Percentiles rank a stretch among this genome's conserved stretches.
phyloP scores from a whole-genome alignment of 2,113 vertebrate genomes.

The Anser brachyrhynchus region DNA sequence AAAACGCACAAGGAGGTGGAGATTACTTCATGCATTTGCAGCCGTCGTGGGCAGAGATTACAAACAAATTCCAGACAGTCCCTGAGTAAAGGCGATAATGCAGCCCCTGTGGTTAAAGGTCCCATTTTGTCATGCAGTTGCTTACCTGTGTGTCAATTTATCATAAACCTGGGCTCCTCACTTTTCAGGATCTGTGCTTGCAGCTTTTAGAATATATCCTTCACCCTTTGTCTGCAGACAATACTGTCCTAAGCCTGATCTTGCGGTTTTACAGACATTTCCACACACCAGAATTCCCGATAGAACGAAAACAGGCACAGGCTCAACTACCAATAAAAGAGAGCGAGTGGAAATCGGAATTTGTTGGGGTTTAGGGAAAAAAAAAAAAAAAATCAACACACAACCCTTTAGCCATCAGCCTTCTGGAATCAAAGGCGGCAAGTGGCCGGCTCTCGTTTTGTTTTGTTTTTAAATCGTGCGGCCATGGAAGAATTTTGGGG shows the following conservation, averaged over 20 bases:
- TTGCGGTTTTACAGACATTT: constrained; percentile 96
- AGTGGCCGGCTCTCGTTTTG: constrained; percentile 65
- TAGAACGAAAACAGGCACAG: constrained; percentile 92
- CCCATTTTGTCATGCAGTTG: constrained; percentile 92
- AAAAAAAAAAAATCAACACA: constrained; percentile 49
- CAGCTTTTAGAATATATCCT: constrained; percentile 91
- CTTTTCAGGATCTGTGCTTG: constrained; percentile 86
- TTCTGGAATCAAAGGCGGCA: constrained; percentile 50
- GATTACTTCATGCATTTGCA: constrained; percentile 75
- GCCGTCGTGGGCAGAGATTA: constrained; percentile 83
- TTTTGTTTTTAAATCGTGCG: constrained; percentile 81
- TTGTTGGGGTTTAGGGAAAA: constrained; percentile 72
- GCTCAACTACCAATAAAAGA: constrained; percentile 97
- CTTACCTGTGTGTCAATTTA: constrained; percentile 99
- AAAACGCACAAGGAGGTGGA: constrained; percentile 59
- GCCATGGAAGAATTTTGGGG: constrained; percentile 82
- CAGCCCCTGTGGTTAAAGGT: constrained; percentile 89
- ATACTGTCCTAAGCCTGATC: constrained; percentile 98
- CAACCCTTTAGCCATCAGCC: constrained; percentile 81
- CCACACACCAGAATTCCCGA: constrained; percentile 98
- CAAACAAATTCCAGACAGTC: constrained; percentile 88
- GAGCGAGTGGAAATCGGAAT: constrained; percentile 83
- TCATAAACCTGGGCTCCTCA: constrained; percentile 90
- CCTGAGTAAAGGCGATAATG: constrained; percentile 79
- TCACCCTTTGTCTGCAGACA: constrained; percentile 98